Evolutionary conservation across 1,140 invertebrate genomes (phyloP).

Genomic region (Lineus longissimus): DNA sequence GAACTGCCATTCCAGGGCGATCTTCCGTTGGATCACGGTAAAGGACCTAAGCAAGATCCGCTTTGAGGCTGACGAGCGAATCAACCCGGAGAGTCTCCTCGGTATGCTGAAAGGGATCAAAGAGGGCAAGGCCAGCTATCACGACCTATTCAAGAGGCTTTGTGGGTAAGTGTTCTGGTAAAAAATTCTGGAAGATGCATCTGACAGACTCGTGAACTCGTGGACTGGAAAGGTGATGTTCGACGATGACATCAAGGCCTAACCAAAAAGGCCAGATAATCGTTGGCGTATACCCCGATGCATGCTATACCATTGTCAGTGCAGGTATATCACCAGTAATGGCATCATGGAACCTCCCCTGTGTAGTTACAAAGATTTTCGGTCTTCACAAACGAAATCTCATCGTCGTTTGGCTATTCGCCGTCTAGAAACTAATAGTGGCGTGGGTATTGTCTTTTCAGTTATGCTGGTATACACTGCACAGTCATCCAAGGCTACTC

Average conservation of each 20-base stretch:
- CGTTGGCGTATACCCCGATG: too few species aligned
- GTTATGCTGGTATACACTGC: conserved; percentile 96
- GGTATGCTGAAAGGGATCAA: conserved; percentile 94
- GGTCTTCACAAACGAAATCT: not conserved
- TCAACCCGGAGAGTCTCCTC: conserved; percentile 79
- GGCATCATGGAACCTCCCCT: not conserved
- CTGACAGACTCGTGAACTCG: too few species aligned
- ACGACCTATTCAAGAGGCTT: conserved; percentile 91
- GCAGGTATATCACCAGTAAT: not conserved
- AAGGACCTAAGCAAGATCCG: conserved; percentile 98
- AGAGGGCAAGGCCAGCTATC: conserved; percentile 98
- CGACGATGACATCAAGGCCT: too few species aligned
- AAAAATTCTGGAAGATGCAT: not conserved
- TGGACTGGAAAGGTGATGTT: too few species aligned
- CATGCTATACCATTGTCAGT: too few species aligned
- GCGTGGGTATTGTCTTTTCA: too few species aligned
- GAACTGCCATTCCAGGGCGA: conserved; percentile 68
- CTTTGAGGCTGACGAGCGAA: conserved; percentile 72
- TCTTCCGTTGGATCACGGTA: conserved; percentile 99
- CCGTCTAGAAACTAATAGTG: too few species aligned
- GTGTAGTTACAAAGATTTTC: not conserved
- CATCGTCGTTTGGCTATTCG: too few species aligned
- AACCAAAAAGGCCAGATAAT: too few species aligned
- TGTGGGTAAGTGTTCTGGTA: conserved; percentile 58
- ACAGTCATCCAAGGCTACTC: conserved; percentile 99